Base-by-base conservation (phyloP, 2,888 invertebrate genomes). In the Stenodera caucasica region DNA sequence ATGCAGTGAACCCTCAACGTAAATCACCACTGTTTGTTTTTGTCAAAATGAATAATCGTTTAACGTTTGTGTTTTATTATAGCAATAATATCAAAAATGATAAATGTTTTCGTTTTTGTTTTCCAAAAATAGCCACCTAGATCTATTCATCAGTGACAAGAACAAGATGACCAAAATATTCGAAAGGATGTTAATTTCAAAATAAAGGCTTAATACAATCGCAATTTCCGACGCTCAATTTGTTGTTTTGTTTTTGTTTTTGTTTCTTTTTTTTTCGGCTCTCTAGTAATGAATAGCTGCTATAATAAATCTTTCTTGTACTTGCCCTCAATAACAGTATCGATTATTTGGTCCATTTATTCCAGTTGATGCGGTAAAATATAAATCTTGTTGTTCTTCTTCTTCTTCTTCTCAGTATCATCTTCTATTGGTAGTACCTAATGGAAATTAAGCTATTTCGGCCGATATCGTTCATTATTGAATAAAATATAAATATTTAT, bases 331-430 rank as follows among this genome's bases (percentile, higher is more conserved):
- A 74, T 78, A 78, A 78, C 79, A 77, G 77, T 79, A 80, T 79
- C 79, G 80, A 80, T 80, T 80, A 79, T 74, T 76, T 75, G 78
- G 75, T 71, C 78, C 78, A 78, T 80, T 80, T 77, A 75, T 80
- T 77, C 72, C 72, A 72, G 74, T 72, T 76, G 72, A 73, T 74
- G 77, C 77, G 74, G 73, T 71, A 77, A 77, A 71, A 68, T 69
- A 79, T 79, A 79, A 79, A 79, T 79, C 79, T 78, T 77, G 15
- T 37, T 14, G 14, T 14, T 15, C 15, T 7, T 8, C 37, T 8
- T 37, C 5, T 33, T 7, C 37, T 4, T 29, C 29, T 29, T 37
- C 5, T 37, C 5, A 6, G 12, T 35, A 12, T 11, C 11, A 6
- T 32, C 7, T 2, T 32, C 5, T 32, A n/a, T n/a, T n/a, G n/a